A percentile compares a stretch with the other conserved stretches of the same genome.
These are phyloP conservation scores for Drosophila saltans DNA, from an alignment of 1,140 invertebrate genomes.

Conservation along the genomic window DNA sequence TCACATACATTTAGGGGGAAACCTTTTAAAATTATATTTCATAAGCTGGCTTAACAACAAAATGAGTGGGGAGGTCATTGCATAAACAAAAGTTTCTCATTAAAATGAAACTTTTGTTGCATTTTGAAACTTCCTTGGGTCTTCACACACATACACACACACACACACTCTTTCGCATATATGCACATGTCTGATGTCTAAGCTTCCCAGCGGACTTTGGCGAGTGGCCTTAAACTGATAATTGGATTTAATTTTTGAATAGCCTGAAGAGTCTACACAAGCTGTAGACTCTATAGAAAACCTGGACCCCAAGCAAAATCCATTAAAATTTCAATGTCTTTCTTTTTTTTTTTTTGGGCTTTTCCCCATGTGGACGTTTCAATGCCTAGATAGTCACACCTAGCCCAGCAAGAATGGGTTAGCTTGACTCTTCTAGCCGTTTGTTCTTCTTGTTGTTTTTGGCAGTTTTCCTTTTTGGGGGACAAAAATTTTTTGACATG, in stretches of 20 bases:
- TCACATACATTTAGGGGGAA: neutral
- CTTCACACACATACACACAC: slow-evolving; percentile 26
- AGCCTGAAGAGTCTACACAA: slow-evolving; percentile 31
- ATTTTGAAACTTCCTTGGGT: slow-evolving; percentile 59
- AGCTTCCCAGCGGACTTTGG: slow-evolving; percentile 39
- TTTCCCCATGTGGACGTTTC: slow-evolving; percentile 26
- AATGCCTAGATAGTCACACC: slow-evolving; percentile 42
- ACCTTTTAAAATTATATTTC: slow-evolving; percentile 6
- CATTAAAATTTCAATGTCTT: slow-evolving; percentile 58
- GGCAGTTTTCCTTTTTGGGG: slow-evolving; percentile 50
- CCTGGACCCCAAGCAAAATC: slow-evolving; percentile 35
- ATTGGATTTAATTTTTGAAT: slow-evolving; percentile 82
- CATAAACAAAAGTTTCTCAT: slow-evolving; percentile 79
- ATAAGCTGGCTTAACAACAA: neutral
- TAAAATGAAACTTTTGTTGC: slow-evolving; percentile 78
- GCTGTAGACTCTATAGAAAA: slow-evolving; percentile 12
- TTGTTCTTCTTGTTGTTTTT: slow-evolving; percentile 27
- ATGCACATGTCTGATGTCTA: slow-evolving; percentile 28
- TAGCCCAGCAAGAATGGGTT: slow-evolving; percentile 8
- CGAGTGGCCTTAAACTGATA: slow-evolving; percentile 80
- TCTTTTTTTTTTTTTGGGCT: slow-evolving; percentile 13
- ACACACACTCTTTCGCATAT: neutral
- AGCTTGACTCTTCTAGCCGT: neutral
- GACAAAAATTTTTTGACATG: slow-evolving; percentile 77
- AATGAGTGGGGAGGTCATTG: slow-evolving; percentile 23